phyloP scores from a whole-genome alignment of 2,113 vertebrate genomes.

The Myotis yumanensis region DNA sequence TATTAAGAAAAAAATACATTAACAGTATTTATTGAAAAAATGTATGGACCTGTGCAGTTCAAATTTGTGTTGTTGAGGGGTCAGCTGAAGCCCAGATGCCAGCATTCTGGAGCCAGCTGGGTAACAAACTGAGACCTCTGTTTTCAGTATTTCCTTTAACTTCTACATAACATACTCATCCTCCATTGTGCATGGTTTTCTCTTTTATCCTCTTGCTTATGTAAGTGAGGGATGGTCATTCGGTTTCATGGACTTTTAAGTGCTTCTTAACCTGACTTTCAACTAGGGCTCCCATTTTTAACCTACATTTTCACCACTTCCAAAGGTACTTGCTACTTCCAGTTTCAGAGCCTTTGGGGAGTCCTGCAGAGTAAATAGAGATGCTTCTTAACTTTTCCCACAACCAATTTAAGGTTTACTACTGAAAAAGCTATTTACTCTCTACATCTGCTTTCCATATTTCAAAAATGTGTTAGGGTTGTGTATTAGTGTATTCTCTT shows the following conservation, averaged over 20 bases:
- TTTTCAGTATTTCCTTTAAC: background rate
- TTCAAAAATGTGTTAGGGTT: slow-evolving; percentile 2
- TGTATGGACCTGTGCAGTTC: background rate
- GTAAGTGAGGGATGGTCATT: background rate
- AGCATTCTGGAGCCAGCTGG: background rate
- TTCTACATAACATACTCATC: background rate
- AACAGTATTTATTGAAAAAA: background rate
- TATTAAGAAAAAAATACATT: background rate
- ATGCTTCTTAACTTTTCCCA: background rate
- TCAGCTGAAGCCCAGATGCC: background rate
- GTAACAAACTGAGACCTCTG: background rate
- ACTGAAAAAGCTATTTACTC: background rate
- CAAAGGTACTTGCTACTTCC: background rate
- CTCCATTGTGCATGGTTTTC: background rate
- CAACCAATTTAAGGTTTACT: background rate
- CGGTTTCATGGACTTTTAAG: background rate
- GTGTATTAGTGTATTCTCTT: background rate
- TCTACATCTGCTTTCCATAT: background rate
- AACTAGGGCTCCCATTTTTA: background rate
- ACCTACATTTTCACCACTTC: background rate
- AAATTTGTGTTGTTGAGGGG: background rate
- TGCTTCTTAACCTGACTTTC: background rate
- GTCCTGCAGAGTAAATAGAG: background rate
- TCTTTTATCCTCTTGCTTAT: background rate
- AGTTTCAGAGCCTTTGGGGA: background rate